Base-by-base conservation (phyloP, 2,113 vertebrate genomes). In the Cygnus atratus region DNA sequence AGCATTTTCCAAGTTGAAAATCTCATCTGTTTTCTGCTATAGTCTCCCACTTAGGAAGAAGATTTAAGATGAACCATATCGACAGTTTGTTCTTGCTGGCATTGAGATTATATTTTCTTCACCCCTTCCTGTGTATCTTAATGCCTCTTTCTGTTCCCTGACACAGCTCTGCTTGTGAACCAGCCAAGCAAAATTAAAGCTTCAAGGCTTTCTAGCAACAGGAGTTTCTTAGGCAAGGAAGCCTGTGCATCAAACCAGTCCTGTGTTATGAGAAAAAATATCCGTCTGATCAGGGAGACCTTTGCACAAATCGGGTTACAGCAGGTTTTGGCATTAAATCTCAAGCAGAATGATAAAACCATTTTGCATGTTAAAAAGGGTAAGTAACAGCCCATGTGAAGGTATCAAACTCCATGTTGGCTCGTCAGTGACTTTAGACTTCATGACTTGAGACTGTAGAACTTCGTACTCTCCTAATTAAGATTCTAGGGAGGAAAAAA, bases 41-140 rank as follows among this genome's bases (percentile, higher is more conserved):
- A 72, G 22, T 37, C 41, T 89, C 46, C 63, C 59, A 90, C 35
- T 41, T 66, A 80, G 63, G 21, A 91, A 55, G 73, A 54, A 72
- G 54, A 76, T 83, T 72, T 93, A 39, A 94, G 66, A 82, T 87
- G 35, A 82, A 50, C 19, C 0, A 0, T 82, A 59, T 65, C 48
- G 93, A 39, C 58, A 84, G 19, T 88, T 95, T 91, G 48, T 54
- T 92, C 88, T 93, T 91, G 62, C 50, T 87, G 66, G 54, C 35
- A 73, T 11, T 3, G 2, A 92, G 70, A 80, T 73, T 46, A 8
- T 84, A 35, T 78, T 78, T 84, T 46, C 61, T 57, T 46, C 16
- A 10, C 43, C 39, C 9, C 26, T 81, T 15, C 14, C 33, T 63
- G 10, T 22, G 31, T 65, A 75, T 57, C 15, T 50, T 78, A 65